phyloP scores from a whole-genome alignment of 2,113 vertebrate species.

The Microcebus murinus region DNA sequence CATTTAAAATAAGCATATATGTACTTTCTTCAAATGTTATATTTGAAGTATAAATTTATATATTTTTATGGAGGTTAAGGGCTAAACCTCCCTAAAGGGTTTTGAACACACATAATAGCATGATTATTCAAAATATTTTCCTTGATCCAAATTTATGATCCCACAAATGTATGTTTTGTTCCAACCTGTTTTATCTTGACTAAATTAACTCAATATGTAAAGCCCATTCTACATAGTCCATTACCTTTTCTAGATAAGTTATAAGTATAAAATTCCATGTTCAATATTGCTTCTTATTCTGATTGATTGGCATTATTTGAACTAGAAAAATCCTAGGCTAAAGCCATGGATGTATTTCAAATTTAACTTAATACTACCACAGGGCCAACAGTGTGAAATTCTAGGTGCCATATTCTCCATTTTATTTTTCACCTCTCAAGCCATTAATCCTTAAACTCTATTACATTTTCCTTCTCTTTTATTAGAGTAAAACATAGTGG shows the following conservation, averaged over 20 bases:
- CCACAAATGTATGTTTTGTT: not conserved
- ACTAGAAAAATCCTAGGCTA: not conserved
- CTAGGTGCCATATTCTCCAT: not conserved
- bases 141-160: not conserved
- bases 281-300: not conserved
- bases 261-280: not conserved
- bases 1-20: not conserved
- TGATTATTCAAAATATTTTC: conserved; percentile 45
- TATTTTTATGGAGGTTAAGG: conserved; percentile 7
- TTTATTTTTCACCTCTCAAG: not conserved
- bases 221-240: not conserved
- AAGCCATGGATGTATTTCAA: not conserved
- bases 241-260: not conserved
- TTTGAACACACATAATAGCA: not conserved
- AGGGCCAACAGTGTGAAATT: not conserved
- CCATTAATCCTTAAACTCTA: not conserved
- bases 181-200: not conserved
- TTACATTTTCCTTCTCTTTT: not conserved
- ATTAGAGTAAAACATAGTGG: not conserved
- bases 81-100: not conserved
- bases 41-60: not conserved
- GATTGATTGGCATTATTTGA: not conserved
- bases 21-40: not conserved
- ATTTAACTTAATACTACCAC: not conserved
- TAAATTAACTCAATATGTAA: not conserved